phyloP scores from a whole-genome alignment of 1,140 invertebrate genomes.

The Brachionus sp. region DNA sequence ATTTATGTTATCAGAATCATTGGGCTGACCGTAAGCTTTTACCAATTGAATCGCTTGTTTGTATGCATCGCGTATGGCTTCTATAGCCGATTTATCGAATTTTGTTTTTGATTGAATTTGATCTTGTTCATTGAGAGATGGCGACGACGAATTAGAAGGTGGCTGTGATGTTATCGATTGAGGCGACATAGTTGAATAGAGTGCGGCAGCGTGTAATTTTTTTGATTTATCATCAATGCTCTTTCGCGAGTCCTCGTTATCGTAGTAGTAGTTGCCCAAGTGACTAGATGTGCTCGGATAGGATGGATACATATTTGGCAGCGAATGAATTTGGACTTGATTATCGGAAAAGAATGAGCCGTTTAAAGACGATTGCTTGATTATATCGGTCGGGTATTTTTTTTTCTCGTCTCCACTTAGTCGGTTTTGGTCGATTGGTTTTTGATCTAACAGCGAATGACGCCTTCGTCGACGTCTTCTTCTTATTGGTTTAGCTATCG shows the following conservation, averaged over 20 bases:
- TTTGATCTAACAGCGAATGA: background rate
- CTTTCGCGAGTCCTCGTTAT: background rate
- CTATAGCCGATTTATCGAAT: background rate
- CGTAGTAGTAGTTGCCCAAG: background rate
- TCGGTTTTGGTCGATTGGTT: background rate
- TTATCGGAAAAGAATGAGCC: background rate
- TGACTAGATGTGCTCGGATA: background rate
- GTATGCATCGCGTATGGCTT: constrained; percentile 1
- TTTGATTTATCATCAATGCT: background rate
- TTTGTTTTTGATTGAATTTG: background rate
- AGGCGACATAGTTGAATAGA: background rate
- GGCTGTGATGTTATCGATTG: background rate
- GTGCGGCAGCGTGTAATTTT: background rate
- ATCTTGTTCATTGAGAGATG: background rate
- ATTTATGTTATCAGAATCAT: constrained; percentile 21
- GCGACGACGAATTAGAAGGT: background rate
- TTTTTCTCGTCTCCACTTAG: background rate
- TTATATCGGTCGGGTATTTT: background rate
- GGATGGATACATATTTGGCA: background rate
- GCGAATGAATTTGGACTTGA: background rate
- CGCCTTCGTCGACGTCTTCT: background rate
- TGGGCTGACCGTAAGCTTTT: constrained; percentile 19
- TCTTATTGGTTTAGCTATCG: constrained; percentile 26
- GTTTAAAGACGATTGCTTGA: background rate
- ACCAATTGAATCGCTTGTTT: constrained; percentile 40